phyloP scores from a whole-genome alignment of 2,113 vertebrate species.

The Chaenogobius annularis region DNA sequence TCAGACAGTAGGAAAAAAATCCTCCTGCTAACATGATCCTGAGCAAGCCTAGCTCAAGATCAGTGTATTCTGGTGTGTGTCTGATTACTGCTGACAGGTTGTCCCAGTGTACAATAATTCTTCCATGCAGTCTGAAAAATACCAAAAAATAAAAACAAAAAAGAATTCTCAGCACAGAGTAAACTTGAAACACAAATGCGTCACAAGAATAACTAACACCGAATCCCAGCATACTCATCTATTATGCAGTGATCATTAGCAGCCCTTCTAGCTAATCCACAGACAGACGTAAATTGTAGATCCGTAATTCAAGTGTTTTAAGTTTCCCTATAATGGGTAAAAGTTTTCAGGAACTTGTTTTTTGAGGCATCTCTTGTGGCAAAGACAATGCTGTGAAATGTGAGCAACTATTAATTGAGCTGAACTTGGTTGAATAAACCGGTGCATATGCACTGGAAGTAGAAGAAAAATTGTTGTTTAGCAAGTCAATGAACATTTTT shows the following conservation, averaged over 20 bases:
- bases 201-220: background rate
- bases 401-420: background rate
- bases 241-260: constrained; percentile 22
- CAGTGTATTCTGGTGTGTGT: too few relatives aligned
- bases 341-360: constrained; percentile 25
- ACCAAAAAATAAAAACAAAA: background rate
- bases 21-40: too few relatives aligned
- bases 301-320: background rate
- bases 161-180: background rate
- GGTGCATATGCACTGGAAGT: background rate
- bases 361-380: constrained; percentile 22
- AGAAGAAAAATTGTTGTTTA: background rate
- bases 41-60: too few relatives aligned
- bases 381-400: constrained; percentile 1
- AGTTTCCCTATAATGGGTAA: constrained; percentile 20
- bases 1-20: too few relatives aligned
- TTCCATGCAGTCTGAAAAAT: background rate
- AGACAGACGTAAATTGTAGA: background rate
- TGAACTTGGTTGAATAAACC: background rate
- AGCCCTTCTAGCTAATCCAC: background rate
- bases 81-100: too few relatives aligned
- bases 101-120: background rate
- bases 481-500: constrained; percentile 1
- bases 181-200: background rate
- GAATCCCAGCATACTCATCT: background rate